Conservation (phyloP, 2,888 invertebrate species). For the Leucoma salicis region DNA sequence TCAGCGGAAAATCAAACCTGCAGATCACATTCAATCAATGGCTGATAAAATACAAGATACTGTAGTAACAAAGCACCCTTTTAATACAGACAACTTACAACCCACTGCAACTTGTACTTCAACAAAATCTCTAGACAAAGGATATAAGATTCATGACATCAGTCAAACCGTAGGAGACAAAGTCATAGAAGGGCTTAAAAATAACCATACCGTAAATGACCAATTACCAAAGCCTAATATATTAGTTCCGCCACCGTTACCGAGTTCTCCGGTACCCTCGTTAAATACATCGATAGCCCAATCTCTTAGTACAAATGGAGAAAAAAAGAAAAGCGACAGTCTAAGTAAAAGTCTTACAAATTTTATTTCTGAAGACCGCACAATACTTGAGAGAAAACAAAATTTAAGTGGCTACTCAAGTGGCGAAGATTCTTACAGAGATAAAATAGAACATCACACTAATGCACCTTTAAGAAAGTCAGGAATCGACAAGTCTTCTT, state of each 20-base stretch:
- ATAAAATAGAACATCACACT: conserved; percentile 52
- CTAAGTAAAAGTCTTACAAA: conserved; percentile 43
- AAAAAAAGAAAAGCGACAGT: conserved; percentile 46
- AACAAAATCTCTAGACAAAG: conserved; percentile 57
- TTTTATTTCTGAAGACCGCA: conserved; percentile 32
- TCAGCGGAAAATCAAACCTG: conserved; percentile 78
- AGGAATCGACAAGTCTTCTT: conserved; percentile 50
- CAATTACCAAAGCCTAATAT: conserved; percentile 41
- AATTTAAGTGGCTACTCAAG: conserved; percentile 55
- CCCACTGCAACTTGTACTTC: conserved; percentile 59
- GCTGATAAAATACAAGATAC: conserved; percentile 79
- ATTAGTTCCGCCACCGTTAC: conserved; percentile 66
- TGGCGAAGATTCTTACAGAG: conserved; percentile 55
- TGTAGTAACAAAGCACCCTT: conserved; percentile 76
- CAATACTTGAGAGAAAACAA: conserved; percentile 41
- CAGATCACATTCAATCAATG: conserved; percentile 77
- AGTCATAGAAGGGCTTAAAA: conserved; percentile 62
- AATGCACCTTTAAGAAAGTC: conserved; percentile 53
- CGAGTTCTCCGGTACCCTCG: conserved; percentile 65
- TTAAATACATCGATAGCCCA: conserved; percentile 53
- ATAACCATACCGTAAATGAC: conserved; percentile 49
- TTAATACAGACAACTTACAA: conserved; percentile 61
- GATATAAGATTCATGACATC: conserved; percentile 54
- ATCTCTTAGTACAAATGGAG: conserved; percentile 31
- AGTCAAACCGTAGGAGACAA: conserved; percentile 59